Conservation (phyloP, 2,113 vertebrate species). For the Piaya cayana region DNA sequence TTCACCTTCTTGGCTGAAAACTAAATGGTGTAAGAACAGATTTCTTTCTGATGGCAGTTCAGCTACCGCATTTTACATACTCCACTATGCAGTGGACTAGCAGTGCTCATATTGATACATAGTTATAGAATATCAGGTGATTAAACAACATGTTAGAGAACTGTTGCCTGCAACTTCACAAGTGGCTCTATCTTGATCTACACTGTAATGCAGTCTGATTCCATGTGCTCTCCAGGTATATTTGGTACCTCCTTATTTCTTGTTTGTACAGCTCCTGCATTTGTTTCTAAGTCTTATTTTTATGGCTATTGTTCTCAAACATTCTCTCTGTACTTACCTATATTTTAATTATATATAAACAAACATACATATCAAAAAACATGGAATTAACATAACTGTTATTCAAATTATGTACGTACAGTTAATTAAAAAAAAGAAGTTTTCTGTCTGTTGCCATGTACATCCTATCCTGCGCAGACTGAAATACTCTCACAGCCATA, state of each 20-base stretch:
- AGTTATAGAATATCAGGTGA: not conserved
- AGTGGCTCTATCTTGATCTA: not conserved
- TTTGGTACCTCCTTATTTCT: not conserved
- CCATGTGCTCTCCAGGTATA: not conserved
- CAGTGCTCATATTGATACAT: not conserved
- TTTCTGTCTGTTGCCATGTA: not conserved
- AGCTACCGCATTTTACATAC: not conserved
- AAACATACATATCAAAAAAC: not conserved
- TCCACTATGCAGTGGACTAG: not conserved
- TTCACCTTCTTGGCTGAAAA: not conserved
- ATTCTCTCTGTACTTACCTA: not conserved
- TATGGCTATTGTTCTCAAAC: not conserved
- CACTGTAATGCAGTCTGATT: not conserved
- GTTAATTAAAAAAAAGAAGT: not conserved
- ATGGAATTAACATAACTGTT: not conserved
- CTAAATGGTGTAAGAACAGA: not conserved
- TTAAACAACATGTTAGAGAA: not conserved
- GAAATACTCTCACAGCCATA: not conserved
- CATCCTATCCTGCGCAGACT: not conserved
- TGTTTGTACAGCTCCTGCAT: not conserved
- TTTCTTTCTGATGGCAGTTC: not conserved
- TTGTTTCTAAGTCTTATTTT: not conserved
- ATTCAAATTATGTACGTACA: not conserved
- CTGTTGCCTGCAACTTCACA: not conserved
- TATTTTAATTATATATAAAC: not conserved